Conservation (phyloP, 1,140 invertebrate genomes). For the Ostrea denselamellosa region DNA sequence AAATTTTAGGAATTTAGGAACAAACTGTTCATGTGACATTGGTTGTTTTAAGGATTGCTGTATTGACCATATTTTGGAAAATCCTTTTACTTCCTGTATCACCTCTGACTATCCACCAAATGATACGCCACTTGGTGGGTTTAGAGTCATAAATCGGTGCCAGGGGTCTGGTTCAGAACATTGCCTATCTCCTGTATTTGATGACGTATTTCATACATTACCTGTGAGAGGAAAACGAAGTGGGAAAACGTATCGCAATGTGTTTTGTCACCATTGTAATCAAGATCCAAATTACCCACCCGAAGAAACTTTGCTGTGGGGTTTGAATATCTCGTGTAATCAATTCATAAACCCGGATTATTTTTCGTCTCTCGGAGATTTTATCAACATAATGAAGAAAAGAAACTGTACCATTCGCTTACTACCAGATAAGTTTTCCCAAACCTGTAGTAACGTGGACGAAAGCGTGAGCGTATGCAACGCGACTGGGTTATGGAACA, state of each 20-base stretch:
- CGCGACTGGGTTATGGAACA: neutral
- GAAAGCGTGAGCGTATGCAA: neutral
- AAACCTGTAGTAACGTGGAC: neutral
- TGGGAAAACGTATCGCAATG: neutral
- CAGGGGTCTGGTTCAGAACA: neutral
- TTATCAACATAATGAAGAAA: neutral
- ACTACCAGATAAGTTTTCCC: neutral
- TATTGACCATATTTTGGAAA: neutral
- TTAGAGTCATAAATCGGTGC: neutral
- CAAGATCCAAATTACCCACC: neutral
- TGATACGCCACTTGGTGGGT: neutral
- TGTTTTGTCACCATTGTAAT: neutral
- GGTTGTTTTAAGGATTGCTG: constrained; percentile 2
- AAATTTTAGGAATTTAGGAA: neutral
- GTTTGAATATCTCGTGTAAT: neutral
- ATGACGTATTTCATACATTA: neutral
- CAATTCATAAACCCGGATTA: constrained; percentile 17
- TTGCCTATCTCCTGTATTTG: neutral
- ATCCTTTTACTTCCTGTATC: neutral
- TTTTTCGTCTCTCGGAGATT: neutral
- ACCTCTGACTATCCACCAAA: neutral
- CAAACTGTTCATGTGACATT: neutral
- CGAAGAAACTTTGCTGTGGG: neutral
- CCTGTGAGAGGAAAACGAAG: neutral
- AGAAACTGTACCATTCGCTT: neutral